Evolutionary conservation across 2,888 invertebrate genomes (phyloP), one percentile per base, ranked within the genome.

Genomic region (Drosophila cognata): DNA sequence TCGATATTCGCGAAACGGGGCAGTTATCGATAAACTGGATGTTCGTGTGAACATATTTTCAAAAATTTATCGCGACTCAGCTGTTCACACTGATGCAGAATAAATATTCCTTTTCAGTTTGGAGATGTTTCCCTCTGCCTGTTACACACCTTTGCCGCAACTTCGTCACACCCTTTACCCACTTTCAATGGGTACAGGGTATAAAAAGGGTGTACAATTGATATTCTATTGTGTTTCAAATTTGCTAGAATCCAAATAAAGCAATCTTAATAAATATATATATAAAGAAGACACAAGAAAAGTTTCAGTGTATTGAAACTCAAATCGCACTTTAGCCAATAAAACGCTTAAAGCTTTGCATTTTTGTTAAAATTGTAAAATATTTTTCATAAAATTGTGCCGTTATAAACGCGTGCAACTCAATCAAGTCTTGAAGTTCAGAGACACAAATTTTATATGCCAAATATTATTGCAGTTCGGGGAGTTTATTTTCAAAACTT

Each of bases 391-490:
- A 16, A 46, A 25, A 25, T 8, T 46, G 2, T 46, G 4, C 2
- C 25, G 1, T 16, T 4, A 16, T 25, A 16, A 25, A 0, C 16
- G 21, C 4, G 3, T 25, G 6, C 29, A n/a, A n/a, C 6, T 29
- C 29, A 29, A 18, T 51, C 13, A 31, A 51, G 29, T 51, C 29
- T 29, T 29, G 3, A 29, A 51, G 18, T 29, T 51, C 16, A 25
- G 46, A 46, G 16, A 46, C 16, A 51, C 51, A 4, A 33, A 33
- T 59, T 56, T 53, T n/a, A 51, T 50, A 28, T 13, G 11, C 50
- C 29, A 6, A 67, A 67, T 55, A 58, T 71, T 71, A 70, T 70
- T 61, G 28, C 52, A 38, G 16, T 33, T 69, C 28, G 3, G 7
- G 21, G 38, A 10, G 33, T 29, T 43, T 36, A 65, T 57, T 38